phyloP scores from a whole-genome alignment of 2,113 vertebrate genomes.

The Barnardius zonarius region DNA sequence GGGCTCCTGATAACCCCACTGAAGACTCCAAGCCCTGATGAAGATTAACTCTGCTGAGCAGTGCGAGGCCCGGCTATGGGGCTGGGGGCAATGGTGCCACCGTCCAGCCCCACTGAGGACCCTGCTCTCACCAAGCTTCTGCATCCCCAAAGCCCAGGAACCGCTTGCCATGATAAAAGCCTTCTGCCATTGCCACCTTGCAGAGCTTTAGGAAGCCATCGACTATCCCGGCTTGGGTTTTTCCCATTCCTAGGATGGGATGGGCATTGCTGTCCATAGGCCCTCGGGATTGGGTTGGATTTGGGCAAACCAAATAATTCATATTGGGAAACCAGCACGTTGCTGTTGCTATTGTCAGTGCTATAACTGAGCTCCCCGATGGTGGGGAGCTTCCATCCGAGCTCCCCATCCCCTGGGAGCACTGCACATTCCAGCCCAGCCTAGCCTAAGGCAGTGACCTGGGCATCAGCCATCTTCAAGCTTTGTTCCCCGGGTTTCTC shows the following conservation, averaged over 20 bases:
- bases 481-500: too few relatives aligned
- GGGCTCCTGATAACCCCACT: neutral
- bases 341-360: neutral
- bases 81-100: accelerated
- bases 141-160: neutral
- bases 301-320: neutral
- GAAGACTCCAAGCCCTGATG: neutral
- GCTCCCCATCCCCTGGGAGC: neutral
- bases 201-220: neutral
- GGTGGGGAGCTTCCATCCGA: neutral
- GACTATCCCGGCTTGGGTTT: neutral
- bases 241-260: neutral
- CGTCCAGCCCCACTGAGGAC: neutral
- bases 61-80: neutral
- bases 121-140: accelerated
- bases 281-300: neutral
- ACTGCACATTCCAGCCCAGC: neutral
- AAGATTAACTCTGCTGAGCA: neutral
- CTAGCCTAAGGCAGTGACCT: neutral
- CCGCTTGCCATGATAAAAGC: accelerated
- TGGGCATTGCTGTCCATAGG: accelerated
- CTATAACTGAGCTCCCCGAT: accelerated
- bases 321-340: accelerated
- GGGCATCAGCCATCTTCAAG: neutral
- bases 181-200: neutral